These are phyloP conservation scores for Petrolisthes cinctipes DNA, from an alignment of 2,888 invertebrate genomes.

Conservation along the genomic window DNA sequence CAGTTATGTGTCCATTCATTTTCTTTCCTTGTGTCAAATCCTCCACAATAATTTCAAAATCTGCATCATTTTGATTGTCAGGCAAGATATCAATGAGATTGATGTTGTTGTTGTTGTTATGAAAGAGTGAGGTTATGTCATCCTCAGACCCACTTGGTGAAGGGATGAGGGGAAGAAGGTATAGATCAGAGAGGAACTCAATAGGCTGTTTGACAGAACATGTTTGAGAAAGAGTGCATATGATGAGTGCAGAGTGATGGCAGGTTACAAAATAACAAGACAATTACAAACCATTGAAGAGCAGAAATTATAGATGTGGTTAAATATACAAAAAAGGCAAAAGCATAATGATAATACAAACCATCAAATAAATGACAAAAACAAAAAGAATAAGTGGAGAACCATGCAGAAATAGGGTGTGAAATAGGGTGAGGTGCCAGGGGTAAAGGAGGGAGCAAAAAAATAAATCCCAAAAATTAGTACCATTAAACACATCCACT, in stretches of 20 bases:
- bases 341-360: conserved; percentile 5
- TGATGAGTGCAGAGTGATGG: neutral
- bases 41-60: conserved; percentile 66
- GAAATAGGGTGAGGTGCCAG: neutral
- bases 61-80: conserved; percentile 69
- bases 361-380: neutral
- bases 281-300: neutral
- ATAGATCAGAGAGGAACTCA: conserved; percentile 83
- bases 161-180: conserved; percentile 71
- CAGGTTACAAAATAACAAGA: neutral
- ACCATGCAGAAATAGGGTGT: neutral
- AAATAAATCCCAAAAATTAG: conserved; percentile 45
- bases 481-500: conserved; percentile 8
- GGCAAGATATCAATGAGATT: conserved; percentile 9
- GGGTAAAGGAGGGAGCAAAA: conserved; percentile 11
- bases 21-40: conserved; percentile 41
- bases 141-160: conserved; percentile 54
- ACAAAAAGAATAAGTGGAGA: neutral
- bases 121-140: conserved; percentile 36
- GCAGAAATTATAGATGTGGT: neutral
- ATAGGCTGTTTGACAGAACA: conserved; percentile 74
- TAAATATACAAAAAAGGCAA: neutral
- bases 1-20: conserved; percentile 50
- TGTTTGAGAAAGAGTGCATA: neutral
- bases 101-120: conserved; percentile 29